Conservation (phyloP, 2,797 vertebrate species). For the Thripadectes ignobilis region DNA sequence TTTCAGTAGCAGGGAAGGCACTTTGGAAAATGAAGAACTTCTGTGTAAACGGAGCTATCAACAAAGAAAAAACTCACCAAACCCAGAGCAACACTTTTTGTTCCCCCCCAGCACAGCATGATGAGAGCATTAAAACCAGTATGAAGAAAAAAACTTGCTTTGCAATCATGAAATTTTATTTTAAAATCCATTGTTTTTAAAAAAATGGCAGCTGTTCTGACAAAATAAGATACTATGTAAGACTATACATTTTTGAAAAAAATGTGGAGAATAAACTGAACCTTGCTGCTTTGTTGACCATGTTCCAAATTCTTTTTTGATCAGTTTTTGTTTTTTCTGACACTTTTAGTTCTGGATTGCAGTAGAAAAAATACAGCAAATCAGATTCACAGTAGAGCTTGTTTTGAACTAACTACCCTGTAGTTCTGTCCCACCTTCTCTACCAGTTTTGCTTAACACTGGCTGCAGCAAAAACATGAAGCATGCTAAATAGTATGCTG, state of each 20-base stretch:
- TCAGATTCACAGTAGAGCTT: not conserved
- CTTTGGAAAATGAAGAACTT: not conserved
- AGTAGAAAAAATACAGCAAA: not conserved
- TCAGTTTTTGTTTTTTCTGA: not conserved
- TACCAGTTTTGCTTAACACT: not conserved
- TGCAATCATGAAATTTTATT: not conserved
- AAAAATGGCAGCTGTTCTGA: not conserved
- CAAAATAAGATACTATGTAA: not conserved
- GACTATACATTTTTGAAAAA: not conserved
- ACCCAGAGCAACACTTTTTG: not conserved
- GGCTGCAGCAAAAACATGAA: not conserved
- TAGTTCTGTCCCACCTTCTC: not conserved
- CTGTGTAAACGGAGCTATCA: not conserved
- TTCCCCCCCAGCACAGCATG: not conserved
- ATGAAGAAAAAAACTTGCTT: not conserved
- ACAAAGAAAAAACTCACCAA: not conserved
- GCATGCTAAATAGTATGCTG: not conserved
- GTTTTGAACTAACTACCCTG: not conserved
- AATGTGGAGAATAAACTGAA: not conserved
- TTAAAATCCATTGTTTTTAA: not conserved
- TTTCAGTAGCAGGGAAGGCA: not conserved
- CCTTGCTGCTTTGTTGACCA: rapidly evolving
- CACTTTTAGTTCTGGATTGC: not conserved
- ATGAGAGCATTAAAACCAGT: not conserved
- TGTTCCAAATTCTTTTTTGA: not conserved